Evolutionary conservation across 1,140 invertebrate species (phyloP).

Genomic region (Brachionus plicatilis): DNA sequence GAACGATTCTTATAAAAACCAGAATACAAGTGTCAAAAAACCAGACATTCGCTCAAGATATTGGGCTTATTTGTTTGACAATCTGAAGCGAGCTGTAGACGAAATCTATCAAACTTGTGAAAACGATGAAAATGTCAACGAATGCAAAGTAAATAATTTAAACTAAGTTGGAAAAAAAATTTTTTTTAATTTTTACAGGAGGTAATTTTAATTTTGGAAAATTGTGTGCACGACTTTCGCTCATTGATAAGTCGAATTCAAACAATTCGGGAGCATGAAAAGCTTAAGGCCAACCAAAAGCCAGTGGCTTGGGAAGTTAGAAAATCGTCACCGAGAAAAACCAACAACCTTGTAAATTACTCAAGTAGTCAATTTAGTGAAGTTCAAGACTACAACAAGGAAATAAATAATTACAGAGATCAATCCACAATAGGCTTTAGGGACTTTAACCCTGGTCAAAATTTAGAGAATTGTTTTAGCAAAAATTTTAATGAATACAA

Average conservation of each 20-base stretch:
- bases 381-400: neutral
- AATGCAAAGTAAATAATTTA: constrained; percentile 60
- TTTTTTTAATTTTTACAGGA: constrained; percentile 65
- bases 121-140: constrained; percentile 62
- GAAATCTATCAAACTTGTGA: constrained; percentile 65
- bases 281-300: constrained; percentile 67
- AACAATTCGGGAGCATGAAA: constrained; percentile 86
- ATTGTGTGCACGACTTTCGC: constrained; percentile 85
- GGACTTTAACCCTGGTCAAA: neutral
- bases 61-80: constrained; percentile 89
- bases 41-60: constrained; percentile 60
- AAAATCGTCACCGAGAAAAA: constrained; percentile 74
- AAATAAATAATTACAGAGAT: neutral
- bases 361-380: neutral
- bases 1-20: neutral
- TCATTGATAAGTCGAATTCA: constrained; percentile 84
- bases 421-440: neutral
- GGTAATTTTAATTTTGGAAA: constrained; percentile 83
- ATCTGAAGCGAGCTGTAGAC: constrained; percentile 79
- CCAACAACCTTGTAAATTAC: neutral
- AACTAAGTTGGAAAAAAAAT: neutral
- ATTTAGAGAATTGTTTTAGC: neutral
- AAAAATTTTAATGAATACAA: neutral
- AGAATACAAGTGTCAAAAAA: neutral
- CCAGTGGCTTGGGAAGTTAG: constrained; percentile 88